Evolutionary conservation across 2,113 vertebrate species (phyloP), one percentile per base, ranked within the genome.

Genomic region (Sylvilagus bachmani): DNA sequence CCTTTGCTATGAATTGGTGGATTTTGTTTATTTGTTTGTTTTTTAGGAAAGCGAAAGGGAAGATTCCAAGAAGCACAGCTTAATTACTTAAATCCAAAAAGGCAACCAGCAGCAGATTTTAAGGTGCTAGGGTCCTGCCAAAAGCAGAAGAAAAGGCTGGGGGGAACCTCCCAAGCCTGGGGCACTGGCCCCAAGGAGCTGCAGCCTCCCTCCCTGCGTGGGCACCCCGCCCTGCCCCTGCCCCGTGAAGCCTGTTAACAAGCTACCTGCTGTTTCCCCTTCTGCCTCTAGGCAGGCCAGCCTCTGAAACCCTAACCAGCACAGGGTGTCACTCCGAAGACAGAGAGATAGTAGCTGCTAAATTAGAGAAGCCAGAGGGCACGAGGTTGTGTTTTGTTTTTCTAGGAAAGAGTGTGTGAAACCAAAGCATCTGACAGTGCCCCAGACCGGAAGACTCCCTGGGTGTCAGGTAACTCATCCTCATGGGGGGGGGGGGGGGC

Each of bases 401-500:
- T 98, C 82, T 53, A 71, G 96, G 75, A 96, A 97, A 92, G 58
- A 95, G 83, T 88, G 67, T 89, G 75, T 97, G 85, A 96, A 96
- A 97, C 10, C 38, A 69, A 93, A 98, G 95, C 77, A 44, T 94
- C 92, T 25, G 58, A 82, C 91, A 78, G 75, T 95, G 55, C 69
- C 84, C 55, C 25, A 89, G 91, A 96, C 92, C 81, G 51, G 86
- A 80, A 95, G 95, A 79, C 86, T 71, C 89, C 69, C 89, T 95
- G 92, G 90, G 92, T 97, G 97, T 97, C 78, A 85, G 94, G 96
- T 97, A 97, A 93, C 91, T 84, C 78, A 69, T 83, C 91, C 95
- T 93, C 91, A 86, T 67, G 71, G 90, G n/a, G n/a, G n/a, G n/a
- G n/a, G n/a, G n/a, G n/a, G n/a, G n/a, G n/a, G 10, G 0, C 86